A percentile compares a stretch with the other conserved stretches of the same genome.
Evolutionary conservation across 2,797 vertebrate genomes (phyloP).

Genomic region (Acestrorhynchus altus): DNA sequence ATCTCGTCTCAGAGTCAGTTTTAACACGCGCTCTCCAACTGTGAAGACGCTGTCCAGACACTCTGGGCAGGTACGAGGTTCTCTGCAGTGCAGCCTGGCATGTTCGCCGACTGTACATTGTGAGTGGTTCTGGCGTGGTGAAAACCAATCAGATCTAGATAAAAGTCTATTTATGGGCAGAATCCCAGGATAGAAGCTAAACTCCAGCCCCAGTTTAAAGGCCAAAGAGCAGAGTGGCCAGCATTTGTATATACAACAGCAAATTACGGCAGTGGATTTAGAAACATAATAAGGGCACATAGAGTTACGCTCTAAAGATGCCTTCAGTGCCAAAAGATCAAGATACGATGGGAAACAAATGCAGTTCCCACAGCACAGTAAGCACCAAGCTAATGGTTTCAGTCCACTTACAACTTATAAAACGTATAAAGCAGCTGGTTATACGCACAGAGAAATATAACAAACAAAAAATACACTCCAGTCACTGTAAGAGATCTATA

Average conservation of each 20-base stretch:
- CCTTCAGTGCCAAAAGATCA: constrained; percentile 1
- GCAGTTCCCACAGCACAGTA: background rate
- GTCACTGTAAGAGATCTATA: no score
- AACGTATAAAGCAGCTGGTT: background rate
- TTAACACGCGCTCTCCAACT: constrained; percentile 72
- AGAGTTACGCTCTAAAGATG: background rate
- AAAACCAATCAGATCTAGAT: background rate
- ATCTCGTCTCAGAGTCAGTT: constrained; percentile 71
- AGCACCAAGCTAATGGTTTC: background rate
- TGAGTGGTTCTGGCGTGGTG: background rate
- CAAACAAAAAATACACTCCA: no score
- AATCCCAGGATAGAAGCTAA: background rate
- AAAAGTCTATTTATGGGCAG: constrained; percentile 6
- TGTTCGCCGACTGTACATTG: constrained; percentile 22
- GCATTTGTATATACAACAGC: constrained; percentile 3
- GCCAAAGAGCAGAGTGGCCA: background rate
- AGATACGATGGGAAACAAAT: background rate
- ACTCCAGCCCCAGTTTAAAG: background rate
- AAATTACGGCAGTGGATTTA: background rate
- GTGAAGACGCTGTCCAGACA: constrained; percentile 38
- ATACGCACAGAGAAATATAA: background rate
- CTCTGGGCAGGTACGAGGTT: constrained; percentile 11
- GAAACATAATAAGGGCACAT: background rate
- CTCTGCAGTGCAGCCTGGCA: constrained; percentile 21
- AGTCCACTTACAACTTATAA: background rate